A percentile compares a stretch with the other conserved stretches of the same genome.
Conservation (phyloP, 2,888 invertebrate genomes). For the Macrosoma leucophasiata region DNA sequence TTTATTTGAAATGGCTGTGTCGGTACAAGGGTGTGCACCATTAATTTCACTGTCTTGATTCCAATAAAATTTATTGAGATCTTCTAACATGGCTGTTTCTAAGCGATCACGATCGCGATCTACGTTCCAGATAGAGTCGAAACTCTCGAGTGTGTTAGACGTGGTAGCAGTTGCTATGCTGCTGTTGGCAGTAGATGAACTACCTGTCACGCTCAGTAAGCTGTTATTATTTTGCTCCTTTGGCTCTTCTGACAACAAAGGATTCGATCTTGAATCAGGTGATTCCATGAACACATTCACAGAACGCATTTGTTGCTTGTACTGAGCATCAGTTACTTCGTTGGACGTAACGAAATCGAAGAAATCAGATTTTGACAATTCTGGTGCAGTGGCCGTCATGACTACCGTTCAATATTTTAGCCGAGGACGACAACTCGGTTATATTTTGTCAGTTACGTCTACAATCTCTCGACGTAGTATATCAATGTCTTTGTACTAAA, state of each 20-base stretch:
- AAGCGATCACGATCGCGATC: conserved; percentile 84
- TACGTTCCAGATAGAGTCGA: conserved; percentile 80
- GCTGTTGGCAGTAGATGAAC: conserved; percentile 40
- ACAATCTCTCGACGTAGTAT: conserved; percentile 22
- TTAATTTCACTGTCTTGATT: conserved; percentile 78
- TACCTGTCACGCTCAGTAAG: conserved; percentile 52
- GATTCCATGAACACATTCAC: conserved; percentile 81
- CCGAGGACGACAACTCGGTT: conserved; percentile 57
- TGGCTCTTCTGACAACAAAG: conserved; percentile 67
- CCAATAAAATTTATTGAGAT: conserved; percentile 91
- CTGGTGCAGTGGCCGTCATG: conserved; percentile 90
- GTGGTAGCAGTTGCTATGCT: conserved; percentile 55
- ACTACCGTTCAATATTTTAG: conserved; percentile 80
- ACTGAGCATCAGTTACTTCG: conserved; percentile 82
- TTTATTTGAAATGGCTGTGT: conserved; percentile 69
- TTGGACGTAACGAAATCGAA: conserved; percentile 92
- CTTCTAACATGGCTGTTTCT: conserved; percentile 86
- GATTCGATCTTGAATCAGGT: conserved; percentile 68
- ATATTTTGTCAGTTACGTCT: conserved; percentile 45
- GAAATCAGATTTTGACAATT: conserved; percentile 90
- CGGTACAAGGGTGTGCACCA: conserved; percentile 64
- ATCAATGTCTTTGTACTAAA: conserved; percentile 64
- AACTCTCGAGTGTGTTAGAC: conserved; percentile 67
- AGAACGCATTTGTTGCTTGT: conserved; percentile 80
- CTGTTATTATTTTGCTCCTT: conserved; percentile 80